A percentile compares a stretch with the other conserved stretches of the same genome.
phyloP scores from a whole-genome alignment of 2,888 invertebrate species.

The Neoitamus cyanurus region DNA sequence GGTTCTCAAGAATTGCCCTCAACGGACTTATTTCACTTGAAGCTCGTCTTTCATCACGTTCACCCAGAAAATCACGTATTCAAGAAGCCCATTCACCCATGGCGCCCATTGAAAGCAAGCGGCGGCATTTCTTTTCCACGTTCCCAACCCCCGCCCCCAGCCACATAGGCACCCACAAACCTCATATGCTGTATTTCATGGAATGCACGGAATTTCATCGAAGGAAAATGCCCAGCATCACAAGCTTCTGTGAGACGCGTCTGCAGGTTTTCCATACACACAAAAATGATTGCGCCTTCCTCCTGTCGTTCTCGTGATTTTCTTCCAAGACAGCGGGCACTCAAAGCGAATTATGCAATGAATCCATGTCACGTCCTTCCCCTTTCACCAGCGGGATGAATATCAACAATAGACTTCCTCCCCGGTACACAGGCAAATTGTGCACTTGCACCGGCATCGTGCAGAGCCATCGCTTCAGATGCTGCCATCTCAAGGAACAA shows the following conservation, averaged over 20 bases:
- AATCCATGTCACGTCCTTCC: neutral
- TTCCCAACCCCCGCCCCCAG: neutral
- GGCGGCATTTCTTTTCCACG: conserved; percentile 3
- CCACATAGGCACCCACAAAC: neutral
- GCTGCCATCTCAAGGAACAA: neutral
- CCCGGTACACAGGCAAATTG: neutral
- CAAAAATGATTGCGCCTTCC: neutral
- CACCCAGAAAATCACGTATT: conserved; percentile 10
- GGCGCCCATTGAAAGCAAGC: neutral
- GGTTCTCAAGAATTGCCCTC: neutral
- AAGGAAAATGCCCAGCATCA: neutral
- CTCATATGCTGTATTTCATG: neutral
- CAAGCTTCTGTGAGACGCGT: neutral
- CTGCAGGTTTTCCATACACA: neutral
- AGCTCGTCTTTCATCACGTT: neutral
- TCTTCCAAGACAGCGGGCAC: conserved; percentile 1
- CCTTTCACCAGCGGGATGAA: neutral
- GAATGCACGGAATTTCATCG: neutral
- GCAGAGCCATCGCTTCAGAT: neutral
- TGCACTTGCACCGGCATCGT: neutral
- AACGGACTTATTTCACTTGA: neutral
- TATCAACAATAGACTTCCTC: neutral
- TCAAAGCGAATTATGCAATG: conserved; percentile 14
- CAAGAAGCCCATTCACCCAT: conserved; percentile 2
- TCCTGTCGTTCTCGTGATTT: neutral